Evolutionary conservation across 2,113 vertebrate species (phyloP), one percentile per base, ranked within the genome.

Genomic region (Protobothrops flavoviridis): DNA sequence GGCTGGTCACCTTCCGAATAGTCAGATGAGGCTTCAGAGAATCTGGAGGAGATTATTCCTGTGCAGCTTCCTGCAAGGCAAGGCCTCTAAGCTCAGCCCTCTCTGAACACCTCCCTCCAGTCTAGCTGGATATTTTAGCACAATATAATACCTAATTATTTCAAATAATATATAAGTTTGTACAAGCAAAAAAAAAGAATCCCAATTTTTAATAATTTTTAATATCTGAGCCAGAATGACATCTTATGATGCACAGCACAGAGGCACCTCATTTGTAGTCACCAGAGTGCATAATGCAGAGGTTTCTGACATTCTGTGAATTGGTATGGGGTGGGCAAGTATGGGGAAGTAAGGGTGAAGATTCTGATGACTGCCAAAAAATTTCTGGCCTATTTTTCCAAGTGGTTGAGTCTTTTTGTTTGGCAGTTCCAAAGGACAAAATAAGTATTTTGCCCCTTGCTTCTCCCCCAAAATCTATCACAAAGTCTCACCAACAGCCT

Each of bases 81-180:
- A 29, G 61, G 26, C 26, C 26, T 29, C 26, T 64, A 64, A 64
- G 4, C 10, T 64, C 3, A n/a, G 26, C 11, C 26, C 26, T 64
- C 26, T 29, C 11, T 64, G 29, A 64, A 64, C 11, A 64, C 1
- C 26, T 64, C 26, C 61, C 11, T 64, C 61, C 4, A 64, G 26
- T 26, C 61, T n/a, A 29, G 61, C 3, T 64, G 61, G 61, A 29
- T 64, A 26, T 64, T 64, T 64, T 3, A 3, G 9, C 61, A 64
- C 11, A 64, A 24, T 23, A 74, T 74, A 91, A 0, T 26, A 12
- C n/a, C 89, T 95, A 93, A 85, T 94, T 61, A n/a, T 94, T 86
- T 95, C 24, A 93, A 93, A 10, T 88, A 89, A 90, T 89, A 69
- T 89, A 0, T 5, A 23, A 89, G 9, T 45, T 21, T 33, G 2